Base-by-base conservation (phyloP, 2,797 vertebrate genomes). In the Lycodopsis pacificus region DNA sequence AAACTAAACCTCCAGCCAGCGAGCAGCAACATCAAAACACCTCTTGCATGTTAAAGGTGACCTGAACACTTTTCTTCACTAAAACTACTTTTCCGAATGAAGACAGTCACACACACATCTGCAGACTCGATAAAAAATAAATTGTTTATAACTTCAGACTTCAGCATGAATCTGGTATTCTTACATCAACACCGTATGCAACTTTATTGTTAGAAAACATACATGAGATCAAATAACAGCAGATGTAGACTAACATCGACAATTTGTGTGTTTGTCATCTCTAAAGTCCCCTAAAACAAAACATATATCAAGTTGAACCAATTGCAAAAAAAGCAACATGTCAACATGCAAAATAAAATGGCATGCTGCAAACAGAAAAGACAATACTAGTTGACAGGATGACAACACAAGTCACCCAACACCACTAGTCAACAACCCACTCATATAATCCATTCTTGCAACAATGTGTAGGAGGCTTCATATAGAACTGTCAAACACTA, bases 51-150 rank as follows among this genome's bases (percentile, higher is more conserved):
- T 19, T 54, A 53, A 38, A 30, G 30, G 4, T 30, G 30, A 25
- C 25, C 3, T 1, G 0, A 1, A 40, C 3, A 11, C 32, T 51
- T n/a, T 0, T 34, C 51, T 0, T 51, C 30, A 9, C 30, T 36
- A 17, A 15, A 0, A 51, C 11, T 32, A 65, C 46, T 22, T 19
- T 36, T 25, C 40, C 15, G 27, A 54, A 13, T 56, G 22, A 30
- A 56, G 0, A 30, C 66, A 56, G 65, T 42, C 51, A 68, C 7
- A 20, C 7, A 20, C 0, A 12, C 7, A 42, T 9, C 1, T 30
- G 38, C 25, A 1, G 38, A 25, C 17, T 30, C n/a, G 0, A 44
- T 32, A 0, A 44, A 44, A 57, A 38, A 57, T 4, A 57, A 49
- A 0, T 25, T 25, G n/a, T 27, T n/a, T 49, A n/a, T 8, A 48